These are phyloP conservation scores for Malurus alboscapulatus DNA, from an alignment of 2,113 vertebrate species.

Conservation along the genomic window DNA sequence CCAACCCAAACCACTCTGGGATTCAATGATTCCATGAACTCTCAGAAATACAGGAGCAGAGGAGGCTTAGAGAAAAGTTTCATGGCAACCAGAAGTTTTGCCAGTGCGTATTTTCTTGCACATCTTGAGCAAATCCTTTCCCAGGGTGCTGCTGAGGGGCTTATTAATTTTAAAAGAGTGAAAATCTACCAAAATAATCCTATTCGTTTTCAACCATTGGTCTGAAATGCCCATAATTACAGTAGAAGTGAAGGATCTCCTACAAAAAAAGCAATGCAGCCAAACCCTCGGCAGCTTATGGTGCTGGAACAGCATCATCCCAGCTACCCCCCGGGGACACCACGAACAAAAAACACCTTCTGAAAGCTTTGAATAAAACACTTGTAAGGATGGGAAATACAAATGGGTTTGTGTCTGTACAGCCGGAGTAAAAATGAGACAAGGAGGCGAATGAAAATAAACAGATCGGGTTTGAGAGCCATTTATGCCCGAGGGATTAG, in stretches of 20 bases:
- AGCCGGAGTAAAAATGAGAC: background rate
- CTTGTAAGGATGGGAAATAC: background rate
- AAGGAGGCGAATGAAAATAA: background rate
- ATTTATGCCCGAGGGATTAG: background rate
- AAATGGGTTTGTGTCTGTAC: background rate
- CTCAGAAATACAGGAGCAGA: background rate
- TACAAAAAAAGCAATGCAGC: background rate
- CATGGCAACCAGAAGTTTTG: background rate
- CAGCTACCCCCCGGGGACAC: background rate
- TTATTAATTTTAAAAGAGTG: conserved; percentile 44
- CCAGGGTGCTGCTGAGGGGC: conserved; percentile 3
- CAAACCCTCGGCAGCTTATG: background rate
- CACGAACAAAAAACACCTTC: background rate
- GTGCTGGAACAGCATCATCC: background rate
- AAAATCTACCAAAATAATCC: conserved; percentile 35
- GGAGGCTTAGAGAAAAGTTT: background rate
- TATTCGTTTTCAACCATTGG: conserved; percentile 53
- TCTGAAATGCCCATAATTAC: conserved; percentile 36
- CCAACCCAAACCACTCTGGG: background rate
- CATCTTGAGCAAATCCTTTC: conserved; percentile 24
- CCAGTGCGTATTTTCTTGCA: background rate
- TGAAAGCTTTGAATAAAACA: conserved; percentile 21
- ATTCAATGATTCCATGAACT: background rate
- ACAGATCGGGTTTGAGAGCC: background rate
- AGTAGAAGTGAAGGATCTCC: background rate